phyloP scores from a whole-genome alignment of 1,140 invertebrate genomes.

The Neodiprion lecontei region DNA sequence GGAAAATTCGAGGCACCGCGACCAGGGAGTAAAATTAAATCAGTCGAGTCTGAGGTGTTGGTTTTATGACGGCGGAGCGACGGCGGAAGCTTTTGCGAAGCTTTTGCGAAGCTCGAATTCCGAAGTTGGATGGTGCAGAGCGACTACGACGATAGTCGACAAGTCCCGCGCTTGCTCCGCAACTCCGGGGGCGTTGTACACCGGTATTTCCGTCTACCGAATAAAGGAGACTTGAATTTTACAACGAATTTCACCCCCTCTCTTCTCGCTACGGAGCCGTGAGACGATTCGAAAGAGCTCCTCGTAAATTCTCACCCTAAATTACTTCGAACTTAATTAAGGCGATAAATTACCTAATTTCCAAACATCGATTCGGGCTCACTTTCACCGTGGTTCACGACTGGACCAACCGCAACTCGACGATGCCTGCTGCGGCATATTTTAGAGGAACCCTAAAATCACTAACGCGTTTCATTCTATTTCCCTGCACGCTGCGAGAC shows the following conservation, averaged over 20 bases:
- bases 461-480: too few species aligned
- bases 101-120: neutral
- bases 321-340: slow-evolving; percentile 1
- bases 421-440: too few species aligned
- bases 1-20: too few species aligned
- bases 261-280: neutral
- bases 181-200: neutral
- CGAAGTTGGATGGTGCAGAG: neutral
- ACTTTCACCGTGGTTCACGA: neutral
- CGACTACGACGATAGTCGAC: neutral
- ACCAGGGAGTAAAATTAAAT: neutral
- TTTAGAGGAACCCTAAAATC: too few species aligned
- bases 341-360: neutral
- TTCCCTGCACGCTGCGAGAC: too few species aligned
- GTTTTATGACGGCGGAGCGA: neutral
- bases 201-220: neutral
- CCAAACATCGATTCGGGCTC: neutral
- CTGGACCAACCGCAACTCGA: too few species aligned
- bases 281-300: neutral
- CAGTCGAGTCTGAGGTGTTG: neutral
- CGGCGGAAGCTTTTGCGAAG: too few species aligned
- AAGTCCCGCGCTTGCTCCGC: neutral
- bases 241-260: neutral
- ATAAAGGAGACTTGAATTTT: neutral
- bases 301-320: neutral